These are phyloP conservation scores for Hippocampus zosterae DNA, from an alignment of 2,113 vertebrate genomes.

Conservation along the genomic window DNA sequence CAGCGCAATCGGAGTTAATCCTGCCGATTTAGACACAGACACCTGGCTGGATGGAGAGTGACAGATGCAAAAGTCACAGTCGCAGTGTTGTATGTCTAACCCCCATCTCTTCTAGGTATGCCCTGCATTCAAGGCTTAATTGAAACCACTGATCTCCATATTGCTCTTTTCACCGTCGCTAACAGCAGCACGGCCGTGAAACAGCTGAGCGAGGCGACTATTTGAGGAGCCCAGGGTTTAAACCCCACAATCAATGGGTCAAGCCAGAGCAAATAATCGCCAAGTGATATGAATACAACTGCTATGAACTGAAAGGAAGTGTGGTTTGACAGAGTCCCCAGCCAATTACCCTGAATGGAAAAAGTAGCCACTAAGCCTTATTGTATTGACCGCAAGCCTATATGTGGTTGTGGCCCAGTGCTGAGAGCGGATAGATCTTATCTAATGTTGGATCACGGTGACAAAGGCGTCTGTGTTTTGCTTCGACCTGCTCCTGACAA, in stretches of 20 bases:
- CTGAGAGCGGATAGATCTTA: conserved; percentile 60
- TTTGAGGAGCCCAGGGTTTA: conserved; percentile 62
- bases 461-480: conserved; percentile 51
- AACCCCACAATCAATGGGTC: conserved; percentile 64
- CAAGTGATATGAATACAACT: conserved; percentile 73
- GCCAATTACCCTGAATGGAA: conserved; percentile 62
- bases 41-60: conserved; percentile 67
- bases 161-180: conserved; percentile 71
- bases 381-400: conserved; percentile 60
- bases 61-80: conserved; percentile 68
- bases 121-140: conserved; percentile 55
- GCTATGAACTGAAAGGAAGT: conserved; percentile 66
- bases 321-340: conserved; percentile 56
- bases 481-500: conserved; percentile 27
- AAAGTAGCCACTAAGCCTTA: conserved; percentile 62
- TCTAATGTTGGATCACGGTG: conserved; percentile 51
- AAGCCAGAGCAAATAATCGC: conserved; percentile 65
- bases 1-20: conserved; percentile 68
- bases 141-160: conserved; percentile 65
- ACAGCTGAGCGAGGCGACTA: conserved; percentile 67
- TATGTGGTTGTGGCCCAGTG: conserved; percentile 41
- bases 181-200: conserved; percentile 62
- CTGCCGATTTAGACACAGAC: conserved; percentile 64
- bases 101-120: conserved; percentile 39
- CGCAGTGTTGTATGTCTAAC: conserved; percentile 33